These are phyloP conservation scores for Pangasius macronema DNA, from an alignment of 2,797 vertebrate genomes.

Conservation along the genomic window DNA sequence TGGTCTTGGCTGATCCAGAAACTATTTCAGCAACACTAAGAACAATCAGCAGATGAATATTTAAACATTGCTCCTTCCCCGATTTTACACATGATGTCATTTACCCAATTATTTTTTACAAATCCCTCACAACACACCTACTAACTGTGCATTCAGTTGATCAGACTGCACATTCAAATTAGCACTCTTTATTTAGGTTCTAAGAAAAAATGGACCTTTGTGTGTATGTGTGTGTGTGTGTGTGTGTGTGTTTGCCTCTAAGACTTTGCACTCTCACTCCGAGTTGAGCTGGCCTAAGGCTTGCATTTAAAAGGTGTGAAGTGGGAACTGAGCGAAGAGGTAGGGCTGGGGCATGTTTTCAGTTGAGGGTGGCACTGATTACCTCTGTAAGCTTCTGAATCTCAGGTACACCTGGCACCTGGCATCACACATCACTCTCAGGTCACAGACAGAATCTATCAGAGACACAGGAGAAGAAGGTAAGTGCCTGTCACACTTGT, in stretches of 20 bases:
- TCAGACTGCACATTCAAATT: no score
- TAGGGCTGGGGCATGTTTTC: constrained; percentile 1
- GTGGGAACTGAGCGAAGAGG: constrained; percentile 39
- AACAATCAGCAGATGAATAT: no score
- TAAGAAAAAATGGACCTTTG: no score
- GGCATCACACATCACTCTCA: neutral
- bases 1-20: no score
- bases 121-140: no score
- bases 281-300: constrained; percentile 40
- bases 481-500: neutral
- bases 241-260: neutral
- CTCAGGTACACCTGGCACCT: constrained; percentile 21
- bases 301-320: constrained; percentile 45
- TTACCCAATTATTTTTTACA: no score
- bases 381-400: constrained; percentile 1
- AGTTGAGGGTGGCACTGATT: constrained; percentile 34
- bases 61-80: no score
- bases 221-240: no score
- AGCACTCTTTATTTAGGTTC: no score
- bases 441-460: constrained; percentile 1
- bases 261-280: neutral
- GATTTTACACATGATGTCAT: no score
- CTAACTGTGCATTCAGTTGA: no score
- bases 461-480: neutral
- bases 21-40: no score